phyloP scores from a whole-genome alignment of 37 sponge, comb jelly and placozoan genomes.

The Petrosia ficiformis region DNA sequence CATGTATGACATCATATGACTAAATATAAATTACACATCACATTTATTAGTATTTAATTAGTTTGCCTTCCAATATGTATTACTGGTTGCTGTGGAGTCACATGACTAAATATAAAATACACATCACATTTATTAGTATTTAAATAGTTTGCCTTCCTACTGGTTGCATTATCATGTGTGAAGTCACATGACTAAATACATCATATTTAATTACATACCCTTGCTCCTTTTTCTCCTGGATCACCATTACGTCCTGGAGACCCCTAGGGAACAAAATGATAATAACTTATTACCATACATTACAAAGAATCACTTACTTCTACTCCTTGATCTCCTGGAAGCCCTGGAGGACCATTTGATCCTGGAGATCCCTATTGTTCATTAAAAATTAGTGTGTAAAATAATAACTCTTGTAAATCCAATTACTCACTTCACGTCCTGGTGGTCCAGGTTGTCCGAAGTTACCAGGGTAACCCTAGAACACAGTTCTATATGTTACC shows the following conservation, averaged over 20 bases:
- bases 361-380: slow-evolving; percentile 51
- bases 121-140: no score
- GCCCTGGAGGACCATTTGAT: slow-evolving; percentile 35
- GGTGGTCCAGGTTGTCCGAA: slow-evolving; percentile 25
- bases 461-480: slow-evolving; percentile 36
- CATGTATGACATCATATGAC: no score
- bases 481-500: not conserved
- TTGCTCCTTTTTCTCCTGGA: slow-evolving; percentile 37
- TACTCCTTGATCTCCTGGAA: slow-evolving; percentile 32
- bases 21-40: no score
- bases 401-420: not conserved
- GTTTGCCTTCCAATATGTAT: no score
- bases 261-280: slow-evolving; percentile 11
- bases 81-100: no score
- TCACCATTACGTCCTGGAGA: slow-evolving; percentile 44
- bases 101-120: no score
- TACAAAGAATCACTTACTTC: not conserved
- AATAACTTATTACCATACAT: not conserved
- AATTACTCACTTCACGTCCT: slow-evolving; percentile 12
- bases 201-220: slow-evolving; percentile 13
- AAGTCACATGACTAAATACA: not conserved
- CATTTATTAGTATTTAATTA: no score
- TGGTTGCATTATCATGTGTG: not conserved
- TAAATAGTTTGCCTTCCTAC: no score
- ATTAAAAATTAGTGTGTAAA: not conserved